Base-by-base conservation (phyloP, 2,113 vertebrate genomes). In the Erythrocercus mccallii region DNA sequence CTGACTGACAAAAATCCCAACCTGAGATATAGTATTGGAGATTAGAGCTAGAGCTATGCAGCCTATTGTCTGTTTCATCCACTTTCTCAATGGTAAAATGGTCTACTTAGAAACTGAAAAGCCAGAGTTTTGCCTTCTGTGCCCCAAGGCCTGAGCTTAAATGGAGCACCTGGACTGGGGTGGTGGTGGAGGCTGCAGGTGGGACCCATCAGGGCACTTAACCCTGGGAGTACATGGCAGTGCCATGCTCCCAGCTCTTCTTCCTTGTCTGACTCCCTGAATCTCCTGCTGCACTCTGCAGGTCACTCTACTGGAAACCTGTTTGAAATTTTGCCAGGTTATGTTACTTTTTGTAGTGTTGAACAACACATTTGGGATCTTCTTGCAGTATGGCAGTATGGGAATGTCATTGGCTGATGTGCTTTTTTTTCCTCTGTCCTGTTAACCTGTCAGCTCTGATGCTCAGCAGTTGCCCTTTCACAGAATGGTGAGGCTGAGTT, bases 321-420 rank as follows among this genome's bases (percentile, higher is more conserved):
- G 47, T 62, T 77, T 90, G 81, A 77, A 54, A 18, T 85, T 30
- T 81, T 93, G 73, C 87, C 85, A 91, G 81, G 30, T 90, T 85
- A 22, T n/a, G 87, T 69, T 94, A 73, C 73, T 72, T 79, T 90
- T 28, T 40, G 24, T 76, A 6, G 42, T 25, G 5, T 57, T 38
- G n/a, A 93, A 70, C 81, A 58, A 37, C 37, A 51, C 51, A 9
- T 95, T 90, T 82, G 85, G 45, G 81, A 90, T 91, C 53, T 44
- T 69, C 28, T 20, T 53, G 71, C 38, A 15, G 21, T 74, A 10
- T 44, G 35, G 71, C 38, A 15, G 21, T 74, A 10, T 44, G 35
- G 69, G 81, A 53, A 82, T 88, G 73, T 84, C 28, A 35, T 23
- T 0, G 6, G 37, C 25, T 71, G 53, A 68, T 12, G 9, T 47